Conservation (phyloP, 2,113 vertebrate genomes). For the Thalassarche chlororhynchos region DNA sequence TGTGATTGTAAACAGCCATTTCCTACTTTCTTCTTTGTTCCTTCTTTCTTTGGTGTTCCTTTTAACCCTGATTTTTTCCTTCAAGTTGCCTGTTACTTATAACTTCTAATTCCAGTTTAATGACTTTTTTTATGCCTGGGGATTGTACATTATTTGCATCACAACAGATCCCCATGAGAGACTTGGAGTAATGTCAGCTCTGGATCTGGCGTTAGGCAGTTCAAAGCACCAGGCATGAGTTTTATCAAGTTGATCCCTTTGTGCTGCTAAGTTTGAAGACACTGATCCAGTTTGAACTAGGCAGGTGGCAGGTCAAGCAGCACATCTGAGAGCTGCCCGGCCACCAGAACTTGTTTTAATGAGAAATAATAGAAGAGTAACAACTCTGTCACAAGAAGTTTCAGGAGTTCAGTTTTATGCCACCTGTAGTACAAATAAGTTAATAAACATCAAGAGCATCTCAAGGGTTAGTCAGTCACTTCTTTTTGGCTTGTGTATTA, state of each 20-base stretch:
- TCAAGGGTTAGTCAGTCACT: not conserved
- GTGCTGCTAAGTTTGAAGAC: not conserved
- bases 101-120: constrained; percentile 39
- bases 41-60: not conserved
- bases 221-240: not conserved
- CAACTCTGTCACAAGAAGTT: not conserved
- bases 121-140: not conserved
- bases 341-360: not conserved
- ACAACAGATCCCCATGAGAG: not conserved
- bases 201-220: not conserved
- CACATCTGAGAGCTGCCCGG: not conserved
- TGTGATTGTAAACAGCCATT: not conserved
- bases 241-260: not conserved
- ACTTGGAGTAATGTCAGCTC: not conserved
- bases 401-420: not conserved
- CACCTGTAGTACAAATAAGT: not conserved
- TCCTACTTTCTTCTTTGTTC: not conserved
- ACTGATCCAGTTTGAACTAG: not conserved
- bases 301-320: not conserved
- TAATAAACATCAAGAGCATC: not conserved
- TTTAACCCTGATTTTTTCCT: not conserved
- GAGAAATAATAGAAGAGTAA: not conserved
- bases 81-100: not conserved
- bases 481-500: not conserved
- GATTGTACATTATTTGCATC: constrained; percentile 12